phyloP scores from a whole-genome alignment of 2,797 vertebrate genomes.

The Cheirogaleus major region DNA sequence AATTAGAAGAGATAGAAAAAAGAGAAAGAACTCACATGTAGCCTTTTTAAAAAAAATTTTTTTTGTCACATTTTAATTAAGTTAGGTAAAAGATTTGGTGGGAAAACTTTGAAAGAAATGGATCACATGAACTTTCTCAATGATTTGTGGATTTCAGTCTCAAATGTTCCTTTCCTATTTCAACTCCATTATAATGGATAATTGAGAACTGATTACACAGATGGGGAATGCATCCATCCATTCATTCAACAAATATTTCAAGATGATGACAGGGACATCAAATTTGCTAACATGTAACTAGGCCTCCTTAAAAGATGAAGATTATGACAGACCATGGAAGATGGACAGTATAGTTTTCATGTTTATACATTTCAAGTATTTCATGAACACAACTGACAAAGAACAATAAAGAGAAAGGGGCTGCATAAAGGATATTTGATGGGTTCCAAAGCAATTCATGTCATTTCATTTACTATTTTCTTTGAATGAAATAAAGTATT shows the following conservation, averaged over 20 bases:
- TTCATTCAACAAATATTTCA: conserved; percentile 64
- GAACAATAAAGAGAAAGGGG: not conserved
- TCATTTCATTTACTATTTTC: not conserved
- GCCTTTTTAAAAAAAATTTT: not conserved
- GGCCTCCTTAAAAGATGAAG: conserved; percentile 17
- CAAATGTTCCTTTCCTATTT: conserved; percentile 45
- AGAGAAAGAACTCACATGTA: not conserved
- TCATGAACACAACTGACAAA: not conserved
- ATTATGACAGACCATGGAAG: not conserved
- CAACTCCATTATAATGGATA: conserved; percentile 54
- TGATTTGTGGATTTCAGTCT: conserved; percentile 62
- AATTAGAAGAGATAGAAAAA: not conserved
- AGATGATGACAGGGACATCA: conserved; percentile 38
- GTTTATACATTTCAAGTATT: not conserved
- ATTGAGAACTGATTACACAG: conserved; percentile 58
- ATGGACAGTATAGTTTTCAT: not conserved
- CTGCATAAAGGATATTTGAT: not conserved
- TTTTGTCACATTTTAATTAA: not conserved
- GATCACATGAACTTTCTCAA: not conserved
- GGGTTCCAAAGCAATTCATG: not conserved
- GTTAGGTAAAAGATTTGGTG: not conserved
- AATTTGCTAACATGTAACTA: conserved; percentile 40
- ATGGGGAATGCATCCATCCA: conserved; percentile 60
- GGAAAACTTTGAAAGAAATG: not conserved
- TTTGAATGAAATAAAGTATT: not conserved